Percentiles rank a stretch among this genome's conserved stretches.
phyloP scores from a whole-genome alignment of 2,797 vertebrate species.

The Danio choprae region DNA sequence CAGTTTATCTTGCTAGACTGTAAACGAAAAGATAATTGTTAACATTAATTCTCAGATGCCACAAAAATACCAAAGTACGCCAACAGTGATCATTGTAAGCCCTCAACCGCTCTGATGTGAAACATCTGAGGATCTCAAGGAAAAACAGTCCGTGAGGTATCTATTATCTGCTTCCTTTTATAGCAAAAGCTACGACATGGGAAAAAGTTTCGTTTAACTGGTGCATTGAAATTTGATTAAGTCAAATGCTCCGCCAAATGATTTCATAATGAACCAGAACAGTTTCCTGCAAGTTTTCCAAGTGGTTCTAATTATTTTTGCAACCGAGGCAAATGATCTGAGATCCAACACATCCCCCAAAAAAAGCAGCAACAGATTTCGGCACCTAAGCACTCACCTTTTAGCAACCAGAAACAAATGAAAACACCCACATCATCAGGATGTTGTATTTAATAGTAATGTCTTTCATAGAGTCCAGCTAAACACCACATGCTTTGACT shows the following conservation, averaged over 20 bases:
- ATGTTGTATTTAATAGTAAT: neutral
- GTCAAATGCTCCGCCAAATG: neutral
- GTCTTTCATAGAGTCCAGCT: neutral
- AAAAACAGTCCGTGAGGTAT: constrained; percentile 22
- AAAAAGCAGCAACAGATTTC: neutral
- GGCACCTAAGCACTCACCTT: constrained; percentile 8
- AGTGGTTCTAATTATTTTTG: constrained; percentile 14
- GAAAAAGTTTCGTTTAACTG: constrained; percentile 11
- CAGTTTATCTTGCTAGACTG: neutral
- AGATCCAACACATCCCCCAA: neutral
- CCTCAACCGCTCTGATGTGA: constrained; percentile 28
- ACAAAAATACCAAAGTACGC: neutral
- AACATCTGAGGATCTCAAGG: constrained; percentile 14
- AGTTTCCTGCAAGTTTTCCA: constrained; percentile 3
- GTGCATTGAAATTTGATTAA: constrained; percentile 30
- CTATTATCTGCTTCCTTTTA: constrained; percentile 44
- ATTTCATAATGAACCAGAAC: constrained; percentile 19
- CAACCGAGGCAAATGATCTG: constrained; percentile 5
- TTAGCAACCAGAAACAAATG: neutral
- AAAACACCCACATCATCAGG: neutral
- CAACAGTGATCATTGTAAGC: constrained; percentile 2
- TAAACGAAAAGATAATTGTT: neutral
- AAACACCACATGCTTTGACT: constrained; percentile 9
- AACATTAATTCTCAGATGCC: neutral
- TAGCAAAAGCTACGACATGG: constrained; percentile 16